Conservation (phyloP, 2,797 vertebrate genomes). For the Peromyscus aztecus region DNA sequence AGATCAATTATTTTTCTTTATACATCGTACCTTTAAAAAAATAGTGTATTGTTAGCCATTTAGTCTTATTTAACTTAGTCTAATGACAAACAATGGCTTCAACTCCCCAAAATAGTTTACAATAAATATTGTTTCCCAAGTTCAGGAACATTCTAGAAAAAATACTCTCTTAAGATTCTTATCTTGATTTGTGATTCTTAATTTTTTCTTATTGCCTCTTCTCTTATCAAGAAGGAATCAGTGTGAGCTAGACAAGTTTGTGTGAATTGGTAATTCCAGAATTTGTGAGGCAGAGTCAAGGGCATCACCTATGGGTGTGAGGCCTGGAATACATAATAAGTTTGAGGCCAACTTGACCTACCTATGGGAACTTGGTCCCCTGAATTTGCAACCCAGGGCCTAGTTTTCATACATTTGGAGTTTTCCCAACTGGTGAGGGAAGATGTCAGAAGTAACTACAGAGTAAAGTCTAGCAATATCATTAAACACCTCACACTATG, state of each 20-base stretch:
- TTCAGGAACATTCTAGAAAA: constrained; percentile 12
- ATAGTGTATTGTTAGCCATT: not conserved
- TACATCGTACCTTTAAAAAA: not conserved
- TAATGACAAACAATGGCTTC: not conserved
- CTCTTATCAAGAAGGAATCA: not conserved
- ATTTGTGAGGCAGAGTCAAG: not conserved
- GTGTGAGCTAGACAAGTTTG: too few species aligned
- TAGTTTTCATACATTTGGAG: not conserved
- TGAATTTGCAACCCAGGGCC: not conserved
- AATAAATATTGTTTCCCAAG: not conserved
- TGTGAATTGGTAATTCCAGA: not conserved
- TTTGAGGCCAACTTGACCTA: not conserved
- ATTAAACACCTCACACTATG: not conserved
- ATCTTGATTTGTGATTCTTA: not conserved
- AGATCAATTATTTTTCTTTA: not conserved
- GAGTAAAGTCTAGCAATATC: not conserved
- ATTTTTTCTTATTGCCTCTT: not conserved
- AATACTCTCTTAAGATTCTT: not conserved
- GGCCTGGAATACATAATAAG: not conserved
- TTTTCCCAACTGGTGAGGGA: not conserved
- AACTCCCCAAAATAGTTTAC: not conserved
- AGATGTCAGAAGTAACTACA: not conserved
- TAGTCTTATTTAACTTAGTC: constrained; percentile 1
- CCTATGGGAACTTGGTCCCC: not conserved
- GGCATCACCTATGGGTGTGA: too few species aligned